These are phyloP conservation scores for Micronycteris hirsuta DNA, from an alignment of 2,113 vertebrate species.

Conservation along the genomic window DNA sequence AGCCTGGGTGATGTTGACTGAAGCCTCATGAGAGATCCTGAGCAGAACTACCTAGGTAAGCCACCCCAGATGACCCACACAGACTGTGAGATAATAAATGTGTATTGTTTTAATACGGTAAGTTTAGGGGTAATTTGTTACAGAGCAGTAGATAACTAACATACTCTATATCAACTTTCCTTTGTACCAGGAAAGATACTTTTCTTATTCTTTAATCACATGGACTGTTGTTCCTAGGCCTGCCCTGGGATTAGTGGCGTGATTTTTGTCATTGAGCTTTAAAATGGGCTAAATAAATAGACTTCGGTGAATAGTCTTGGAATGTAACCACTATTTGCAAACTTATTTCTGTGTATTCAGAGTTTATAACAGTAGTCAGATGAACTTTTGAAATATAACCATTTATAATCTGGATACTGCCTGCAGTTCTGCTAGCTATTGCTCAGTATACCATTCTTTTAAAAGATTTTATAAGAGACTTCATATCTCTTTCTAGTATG, in stretches of 20 bases:
- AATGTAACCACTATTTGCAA: not conserved
- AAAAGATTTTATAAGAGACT: not conserved
- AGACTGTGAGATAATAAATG: not conserved
- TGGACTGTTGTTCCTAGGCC: not conserved
- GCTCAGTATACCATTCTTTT: not conserved
- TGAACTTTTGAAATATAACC: slow-evolving; percentile 24
- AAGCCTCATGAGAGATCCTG: not conserved
- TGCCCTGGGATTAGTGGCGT: not conserved
- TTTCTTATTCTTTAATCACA: slow-evolving; percentile 14
- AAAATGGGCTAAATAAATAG: not conserved
- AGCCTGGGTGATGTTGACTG: not conserved
- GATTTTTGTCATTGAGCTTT: not conserved
- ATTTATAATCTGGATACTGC: not conserved
- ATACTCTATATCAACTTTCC: not conserved
- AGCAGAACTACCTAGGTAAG: not conserved
- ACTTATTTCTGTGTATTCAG: not conserved
- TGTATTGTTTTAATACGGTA: not conserved
- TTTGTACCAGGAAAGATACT: not conserved
- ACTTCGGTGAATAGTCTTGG: not conserved
- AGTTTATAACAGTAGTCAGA: slow-evolving; percentile 41
- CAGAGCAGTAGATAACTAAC: not conserved
- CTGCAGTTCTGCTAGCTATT: not conserved
- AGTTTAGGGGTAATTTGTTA: slow-evolving; percentile 5
- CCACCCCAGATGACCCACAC: not conserved
- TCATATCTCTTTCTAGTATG: not conserved